phyloP scores from a whole-genome alignment of 2,888 invertebrate species.

The Hirtodrosophila confusa region DNA sequence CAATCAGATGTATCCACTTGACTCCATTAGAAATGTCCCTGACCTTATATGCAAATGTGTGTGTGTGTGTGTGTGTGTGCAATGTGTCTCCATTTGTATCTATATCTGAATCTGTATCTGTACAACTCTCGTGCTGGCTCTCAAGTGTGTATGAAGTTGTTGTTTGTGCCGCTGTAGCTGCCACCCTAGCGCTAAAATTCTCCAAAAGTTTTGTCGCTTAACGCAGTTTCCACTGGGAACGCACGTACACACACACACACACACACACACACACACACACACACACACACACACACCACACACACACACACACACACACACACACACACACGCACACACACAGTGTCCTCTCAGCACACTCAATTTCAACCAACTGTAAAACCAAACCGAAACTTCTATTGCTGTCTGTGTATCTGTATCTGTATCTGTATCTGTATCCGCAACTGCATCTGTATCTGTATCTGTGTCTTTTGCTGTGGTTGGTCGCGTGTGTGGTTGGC shows the following conservation, averaged over 20 bases:
- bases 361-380: conserved; percentile 22
- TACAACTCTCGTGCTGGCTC: conserved; percentile 11
- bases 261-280: background rate
- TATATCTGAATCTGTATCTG: conserved; percentile 7
- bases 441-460: conserved; percentile 3
- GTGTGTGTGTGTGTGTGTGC: background rate
- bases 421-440: conserved; percentile 1
- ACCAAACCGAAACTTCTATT: conserved; percentile 4
- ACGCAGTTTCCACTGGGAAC: conserved; percentile 32
- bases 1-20: conserved; percentile 17
- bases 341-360: conserved; percentile 6
- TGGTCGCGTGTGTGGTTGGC: conserved; percentile 8
- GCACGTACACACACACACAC: conserved; percentile 9
- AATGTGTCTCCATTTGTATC: conserved; percentile 1
- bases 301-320: conserved; percentile 11
- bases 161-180: conserved; percentile 9
- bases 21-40: conserved; percentile 19
- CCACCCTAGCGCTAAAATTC: conserved; percentile 7
- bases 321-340: background rate
- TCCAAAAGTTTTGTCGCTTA: conserved; percentile 39
- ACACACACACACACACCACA: background rate
- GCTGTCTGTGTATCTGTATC: background rate
- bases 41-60: conserved; percentile 19
- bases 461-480: conserved; percentile 15
- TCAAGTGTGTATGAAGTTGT: conserved; percentile 26